Conservation (phyloP, 2,113 vertebrate genomes). For the Conger conger region DNA sequence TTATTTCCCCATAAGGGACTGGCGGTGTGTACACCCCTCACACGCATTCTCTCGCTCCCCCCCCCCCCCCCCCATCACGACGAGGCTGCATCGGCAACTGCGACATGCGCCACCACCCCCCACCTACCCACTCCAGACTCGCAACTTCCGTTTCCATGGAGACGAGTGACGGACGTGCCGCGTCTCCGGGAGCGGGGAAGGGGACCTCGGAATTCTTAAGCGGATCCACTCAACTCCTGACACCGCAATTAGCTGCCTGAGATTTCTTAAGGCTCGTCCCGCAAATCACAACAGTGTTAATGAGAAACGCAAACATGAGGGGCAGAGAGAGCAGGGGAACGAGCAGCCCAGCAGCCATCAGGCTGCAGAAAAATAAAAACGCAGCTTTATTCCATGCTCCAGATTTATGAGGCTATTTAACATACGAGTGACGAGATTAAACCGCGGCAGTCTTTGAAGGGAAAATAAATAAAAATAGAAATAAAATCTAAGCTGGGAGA, state of each 20-base stretch:
- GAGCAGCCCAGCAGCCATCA: background rate
- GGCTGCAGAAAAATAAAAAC: background rate
- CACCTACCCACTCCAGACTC: background rate
- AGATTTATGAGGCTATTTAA: background rate
- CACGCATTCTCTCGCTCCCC: background rate
- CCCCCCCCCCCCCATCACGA: background rate
- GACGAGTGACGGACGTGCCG: constrained; percentile 13
- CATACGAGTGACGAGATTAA: too few relatives aligned
- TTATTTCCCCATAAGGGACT: background rate
- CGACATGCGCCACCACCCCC: background rate
- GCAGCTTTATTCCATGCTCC: background rate
- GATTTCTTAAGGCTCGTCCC: background rate
- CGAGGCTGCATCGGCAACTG: background rate
- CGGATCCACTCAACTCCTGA: background rate
- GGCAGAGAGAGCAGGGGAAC: background rate
- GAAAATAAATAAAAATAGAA: too few relatives aligned
- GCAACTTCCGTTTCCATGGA: constrained; percentile 12
- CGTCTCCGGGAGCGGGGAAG: background rate
- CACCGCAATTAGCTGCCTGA: constrained; percentile 10
- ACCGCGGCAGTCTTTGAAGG: too few relatives aligned
- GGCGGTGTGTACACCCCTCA: background rate
- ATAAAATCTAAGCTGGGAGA: too few relatives aligned
- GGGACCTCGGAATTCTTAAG: constrained; percentile 9
- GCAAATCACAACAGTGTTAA: constrained; percentile 20
- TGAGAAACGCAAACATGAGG: background rate